A percentile compares a stretch with the other conserved stretches of the same genome.
Conservation (phyloP, 1,140 invertebrate species). For the Solenopsis fugax region DNA sequence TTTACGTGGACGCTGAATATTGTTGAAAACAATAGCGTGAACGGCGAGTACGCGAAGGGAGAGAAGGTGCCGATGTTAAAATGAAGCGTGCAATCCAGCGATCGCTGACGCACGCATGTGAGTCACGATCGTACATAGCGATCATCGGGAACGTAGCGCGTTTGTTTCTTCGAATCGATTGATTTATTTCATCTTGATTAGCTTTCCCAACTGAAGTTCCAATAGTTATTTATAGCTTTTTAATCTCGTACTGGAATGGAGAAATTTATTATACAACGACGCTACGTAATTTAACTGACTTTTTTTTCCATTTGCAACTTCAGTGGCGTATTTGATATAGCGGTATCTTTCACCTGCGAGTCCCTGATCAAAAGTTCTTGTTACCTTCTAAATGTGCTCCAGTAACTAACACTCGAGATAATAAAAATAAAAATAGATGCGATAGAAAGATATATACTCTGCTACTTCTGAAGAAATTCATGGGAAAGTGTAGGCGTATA, state of each 20-base stretch:
- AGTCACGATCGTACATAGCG: conserved; percentile 62
- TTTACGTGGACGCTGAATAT: neutral
- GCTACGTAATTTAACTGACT: conserved; percentile 19
- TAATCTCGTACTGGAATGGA: neutral
- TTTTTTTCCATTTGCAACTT: neutral
- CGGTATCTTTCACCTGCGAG: neutral
- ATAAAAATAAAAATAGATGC: neutral
- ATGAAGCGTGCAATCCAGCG: conserved; percentile 46
- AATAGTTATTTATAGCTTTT: conserved; percentile 9
- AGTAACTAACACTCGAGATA: neutral
- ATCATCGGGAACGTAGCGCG: conserved; percentile 45
- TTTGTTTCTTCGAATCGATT: conserved; percentile 57
- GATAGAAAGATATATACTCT: neutral
- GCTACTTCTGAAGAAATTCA: neutral
- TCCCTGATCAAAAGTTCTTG: neutral
- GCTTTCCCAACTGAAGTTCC: conserved; percentile 31
- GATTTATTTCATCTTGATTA: conserved; percentile 57
- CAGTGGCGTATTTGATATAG: neutral
- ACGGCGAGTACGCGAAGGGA: conserved; percentile 5
- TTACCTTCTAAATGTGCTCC: neutral
- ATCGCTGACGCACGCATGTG: conserved; percentile 51
- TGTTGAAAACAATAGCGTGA: conserved; percentile 59
- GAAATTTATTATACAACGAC: conserved; percentile 42
- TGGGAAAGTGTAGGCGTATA: neutral
- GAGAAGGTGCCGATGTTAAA: conserved; percentile 32